These are phyloP conservation scores for Eueremaeus valkanovi DNA, from an alignment of 2,888 invertebrate genomes.

Conservation along the genomic window DNA sequence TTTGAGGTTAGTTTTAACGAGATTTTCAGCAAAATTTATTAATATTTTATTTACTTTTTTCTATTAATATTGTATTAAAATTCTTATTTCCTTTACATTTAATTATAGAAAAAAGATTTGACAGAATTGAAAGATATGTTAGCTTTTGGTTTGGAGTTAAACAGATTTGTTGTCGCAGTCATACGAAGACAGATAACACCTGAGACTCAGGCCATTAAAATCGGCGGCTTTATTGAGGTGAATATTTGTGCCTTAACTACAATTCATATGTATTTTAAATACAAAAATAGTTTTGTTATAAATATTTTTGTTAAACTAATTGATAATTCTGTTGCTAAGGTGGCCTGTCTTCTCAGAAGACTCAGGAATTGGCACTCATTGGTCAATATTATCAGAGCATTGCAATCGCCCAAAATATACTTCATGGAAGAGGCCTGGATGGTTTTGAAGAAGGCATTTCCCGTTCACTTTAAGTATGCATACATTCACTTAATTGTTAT, in stretches of 20 bases:
- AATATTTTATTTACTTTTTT: background rate
- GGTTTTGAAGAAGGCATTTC: conserved; percentile 17
- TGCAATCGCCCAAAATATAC: conserved; percentile 39
- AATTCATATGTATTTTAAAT: too few relatives aligned
- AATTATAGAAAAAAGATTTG: background rate
- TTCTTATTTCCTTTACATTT: too few relatives aligned
- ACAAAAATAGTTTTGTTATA: background rate
- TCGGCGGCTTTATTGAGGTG: conserved; percentile 38
- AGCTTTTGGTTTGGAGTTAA: conserved; percentile 29
- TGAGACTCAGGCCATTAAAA: conserved; percentile 29
- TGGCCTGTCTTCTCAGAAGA: conserved; percentile 36
- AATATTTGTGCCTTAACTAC: background rate
- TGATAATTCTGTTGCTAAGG: background rate
- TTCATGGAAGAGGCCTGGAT: conserved; percentile 39
- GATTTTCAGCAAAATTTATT: background rate
- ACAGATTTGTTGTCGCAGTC: conserved; percentile 18
- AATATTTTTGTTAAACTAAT: background rate
- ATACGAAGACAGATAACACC: conserved; percentile 27
- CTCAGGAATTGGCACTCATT: conserved; percentile 40
- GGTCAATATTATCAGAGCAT: conserved; percentile 30
- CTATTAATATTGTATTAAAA: too few relatives aligned
- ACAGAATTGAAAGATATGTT: conserved; percentile 9
- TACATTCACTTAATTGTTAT: background rate
- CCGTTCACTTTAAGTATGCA: conserved; percentile 37
- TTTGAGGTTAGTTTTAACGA: background rate